These are phyloP conservation scores for Neodon shergylaensis DNA, from an alignment of 2,113 vertebrate genomes.

Conservation along the genomic window DNA sequence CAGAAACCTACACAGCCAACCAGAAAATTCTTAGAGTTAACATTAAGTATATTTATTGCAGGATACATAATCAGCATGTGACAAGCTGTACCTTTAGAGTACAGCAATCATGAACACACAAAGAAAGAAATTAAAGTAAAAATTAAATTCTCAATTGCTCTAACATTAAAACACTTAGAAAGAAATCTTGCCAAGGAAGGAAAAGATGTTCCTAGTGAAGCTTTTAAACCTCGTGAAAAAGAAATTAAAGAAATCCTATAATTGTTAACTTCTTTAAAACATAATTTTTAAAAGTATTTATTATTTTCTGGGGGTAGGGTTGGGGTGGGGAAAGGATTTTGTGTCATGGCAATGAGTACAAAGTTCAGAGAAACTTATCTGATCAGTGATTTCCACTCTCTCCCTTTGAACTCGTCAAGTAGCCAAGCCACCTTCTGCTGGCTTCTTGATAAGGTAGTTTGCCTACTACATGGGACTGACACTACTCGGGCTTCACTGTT, in stretches of 20 bases:
- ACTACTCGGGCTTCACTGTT: conserved; percentile 67
- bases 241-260: not conserved
- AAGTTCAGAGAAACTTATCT: conserved; percentile 52
- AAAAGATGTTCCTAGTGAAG: no score
- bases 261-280: not conserved
- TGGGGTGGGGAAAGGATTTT: not conserved
- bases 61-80: not conserved
- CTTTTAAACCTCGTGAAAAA: not conserved
- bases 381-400: conserved; percentile 51
- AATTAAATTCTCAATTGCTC: not conserved
- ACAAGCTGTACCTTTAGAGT: not conserved
- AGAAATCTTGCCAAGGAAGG: not conserved
- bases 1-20: not conserved
- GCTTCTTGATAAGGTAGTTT: conserved; percentile 74
- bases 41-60: not conserved
- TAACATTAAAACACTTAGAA: not conserved
- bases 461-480: conserved; percentile 59
- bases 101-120: not conserved
- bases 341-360: not conserved
- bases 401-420: conserved; percentile 66
- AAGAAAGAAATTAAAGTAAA: not conserved
- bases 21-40: not conserved
- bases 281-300: not conserved
- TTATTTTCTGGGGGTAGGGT: not conserved
- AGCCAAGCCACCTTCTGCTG: conserved; percentile 63